Evolutionary conservation across 2,888 invertebrate species (phyloP).

Genomic region (Lordiphosa andalusiaca): DNA sequence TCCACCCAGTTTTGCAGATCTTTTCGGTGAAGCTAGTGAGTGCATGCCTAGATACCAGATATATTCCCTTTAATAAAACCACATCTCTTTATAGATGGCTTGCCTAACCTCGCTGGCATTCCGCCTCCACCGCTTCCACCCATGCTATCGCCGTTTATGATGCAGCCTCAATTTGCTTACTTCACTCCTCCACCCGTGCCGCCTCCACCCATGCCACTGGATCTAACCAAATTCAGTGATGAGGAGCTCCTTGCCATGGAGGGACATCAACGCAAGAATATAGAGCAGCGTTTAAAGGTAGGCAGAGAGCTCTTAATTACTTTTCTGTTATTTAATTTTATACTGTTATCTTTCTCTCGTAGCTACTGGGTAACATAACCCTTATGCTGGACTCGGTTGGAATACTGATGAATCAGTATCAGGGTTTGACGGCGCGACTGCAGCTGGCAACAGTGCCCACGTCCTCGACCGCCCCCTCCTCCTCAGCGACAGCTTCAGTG

Average conservation of each 20-base stretch:
- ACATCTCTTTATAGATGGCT: constrained; percentile 35
- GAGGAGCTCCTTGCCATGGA: constrained; percentile 95
- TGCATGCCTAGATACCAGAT: constrained; percentile 1
- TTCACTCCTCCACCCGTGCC: constrained; percentile 82
- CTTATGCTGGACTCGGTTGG: constrained; percentile 95
- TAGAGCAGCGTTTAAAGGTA: constrained; percentile 93
- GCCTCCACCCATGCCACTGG: constrained; percentile 89
- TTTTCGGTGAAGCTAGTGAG: constrained; percentile 53
- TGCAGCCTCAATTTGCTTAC: constrained; percentile 83
- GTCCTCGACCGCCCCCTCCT: constrained; percentile 18
- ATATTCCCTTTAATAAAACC: background rate
- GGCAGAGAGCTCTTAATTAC: background rate
- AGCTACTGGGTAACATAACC: constrained; percentile 91
- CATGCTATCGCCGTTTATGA: constrained; percentile 78
- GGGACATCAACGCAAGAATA: constrained; percentile 90
- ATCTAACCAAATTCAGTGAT: constrained; percentile 87
- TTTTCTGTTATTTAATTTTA: background rate
- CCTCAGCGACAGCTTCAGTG: constrained; percentile 3
- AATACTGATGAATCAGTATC: constrained; percentile 96
- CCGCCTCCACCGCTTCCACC: constrained; percentile 40
- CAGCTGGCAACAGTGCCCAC: constrained; percentile 66
- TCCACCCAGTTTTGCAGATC: constrained; percentile 41
- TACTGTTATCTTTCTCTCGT: constrained; percentile 72
- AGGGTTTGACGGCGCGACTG: constrained; percentile 84
- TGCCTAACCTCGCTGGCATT: constrained; percentile 47